phyloP scores from a whole-genome alignment of 2,113 vertebrate species.

The Sinosuthora webbiana region DNA sequence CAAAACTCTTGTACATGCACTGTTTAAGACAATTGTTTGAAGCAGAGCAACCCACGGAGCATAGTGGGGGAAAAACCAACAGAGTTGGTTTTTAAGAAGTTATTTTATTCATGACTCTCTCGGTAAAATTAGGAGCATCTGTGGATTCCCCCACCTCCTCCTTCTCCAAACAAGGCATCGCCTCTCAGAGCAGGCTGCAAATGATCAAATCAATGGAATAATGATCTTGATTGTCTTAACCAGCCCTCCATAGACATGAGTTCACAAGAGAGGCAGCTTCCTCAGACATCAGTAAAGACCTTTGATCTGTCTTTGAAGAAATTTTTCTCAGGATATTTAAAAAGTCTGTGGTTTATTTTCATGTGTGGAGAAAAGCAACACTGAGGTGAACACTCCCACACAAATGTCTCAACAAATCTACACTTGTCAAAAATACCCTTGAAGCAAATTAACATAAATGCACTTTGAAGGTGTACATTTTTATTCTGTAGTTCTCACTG shows the following conservation, averaged over 20 bases:
- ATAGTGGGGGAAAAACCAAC: neutral
- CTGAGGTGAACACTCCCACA: slow-evolving; percentile 32
- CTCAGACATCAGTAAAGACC: slow-evolving; percentile 39
- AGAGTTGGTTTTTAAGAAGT: neutral
- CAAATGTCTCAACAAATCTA: slow-evolving; percentile 35
- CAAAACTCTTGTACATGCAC: neutral
- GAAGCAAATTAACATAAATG: neutral
- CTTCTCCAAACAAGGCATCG: neutral
- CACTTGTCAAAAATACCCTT: neutral
- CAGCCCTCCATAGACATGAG: slow-evolving; percentile 36
- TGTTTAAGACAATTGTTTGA: neutral
- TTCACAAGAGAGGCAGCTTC: slow-evolving; percentile 56
- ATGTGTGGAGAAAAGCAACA: slow-evolving; percentile 1
- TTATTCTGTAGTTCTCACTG: neutral
- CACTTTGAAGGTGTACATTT: neutral
- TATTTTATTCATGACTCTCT: neutral
- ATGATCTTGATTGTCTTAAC: neutral
- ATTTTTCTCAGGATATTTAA: slow-evolving; percentile 61
- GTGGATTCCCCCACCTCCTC: neutral
- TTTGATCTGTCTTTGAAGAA: slow-evolving; percentile 69
- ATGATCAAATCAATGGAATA: neutral
- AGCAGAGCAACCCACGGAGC: neutral
- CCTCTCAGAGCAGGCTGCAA: neutral
- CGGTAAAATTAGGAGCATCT: neutral
- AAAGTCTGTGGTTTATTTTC: slow-evolving; percentile 55